A percentile compares a stretch with the other conserved stretches of the same genome.
Evolutionary conservation across 1,140 invertebrate genomes (phyloP).

Genomic region (Eupristina koningsbergeri): DNA sequence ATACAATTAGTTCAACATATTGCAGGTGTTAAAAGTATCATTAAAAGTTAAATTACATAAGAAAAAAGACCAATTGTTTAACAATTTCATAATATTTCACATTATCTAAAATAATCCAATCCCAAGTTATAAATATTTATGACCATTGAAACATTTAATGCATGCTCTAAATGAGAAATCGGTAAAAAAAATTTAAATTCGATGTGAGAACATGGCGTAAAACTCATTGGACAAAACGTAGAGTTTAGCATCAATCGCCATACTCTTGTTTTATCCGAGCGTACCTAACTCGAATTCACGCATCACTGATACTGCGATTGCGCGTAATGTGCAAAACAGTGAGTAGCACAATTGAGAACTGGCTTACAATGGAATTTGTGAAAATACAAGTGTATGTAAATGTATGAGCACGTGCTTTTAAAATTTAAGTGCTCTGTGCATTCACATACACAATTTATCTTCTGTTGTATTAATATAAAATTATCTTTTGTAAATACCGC

Average conservation of each 20-base stretch:
- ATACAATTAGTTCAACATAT: too few relatives aligned
- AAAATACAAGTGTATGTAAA: neutral
- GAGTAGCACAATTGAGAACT: slow-evolving; percentile 2
- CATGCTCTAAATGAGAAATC: neutral
- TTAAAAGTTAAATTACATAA: neutral
- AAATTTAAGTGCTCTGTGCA: slow-evolving; percentile 22
- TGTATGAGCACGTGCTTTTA: neutral
- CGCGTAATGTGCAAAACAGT: slow-evolving; percentile 3
- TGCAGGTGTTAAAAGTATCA: too few relatives aligned
- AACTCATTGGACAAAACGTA: neutral
- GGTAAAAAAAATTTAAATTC: neutral
- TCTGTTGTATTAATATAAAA: slow-evolving; percentile 4
- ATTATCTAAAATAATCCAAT: neutral
- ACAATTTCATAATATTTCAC: neutral
- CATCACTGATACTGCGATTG: slow-evolving; percentile 25
- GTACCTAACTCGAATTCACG: slow-evolving; percentile 14
- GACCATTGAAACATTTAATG: neutral
- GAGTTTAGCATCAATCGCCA: slow-evolving; percentile 33
- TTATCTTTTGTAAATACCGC: neutral
- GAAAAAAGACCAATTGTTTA: neutral
- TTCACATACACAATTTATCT: neutral
- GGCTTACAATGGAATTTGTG: neutral
- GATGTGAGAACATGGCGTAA: neutral
- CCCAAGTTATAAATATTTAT: neutral
- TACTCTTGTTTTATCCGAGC: slow-evolving; percentile 14